Conservation (phyloP, 1,140 invertebrate genomes). For the Trachymyrmex cornetzi region DNA sequence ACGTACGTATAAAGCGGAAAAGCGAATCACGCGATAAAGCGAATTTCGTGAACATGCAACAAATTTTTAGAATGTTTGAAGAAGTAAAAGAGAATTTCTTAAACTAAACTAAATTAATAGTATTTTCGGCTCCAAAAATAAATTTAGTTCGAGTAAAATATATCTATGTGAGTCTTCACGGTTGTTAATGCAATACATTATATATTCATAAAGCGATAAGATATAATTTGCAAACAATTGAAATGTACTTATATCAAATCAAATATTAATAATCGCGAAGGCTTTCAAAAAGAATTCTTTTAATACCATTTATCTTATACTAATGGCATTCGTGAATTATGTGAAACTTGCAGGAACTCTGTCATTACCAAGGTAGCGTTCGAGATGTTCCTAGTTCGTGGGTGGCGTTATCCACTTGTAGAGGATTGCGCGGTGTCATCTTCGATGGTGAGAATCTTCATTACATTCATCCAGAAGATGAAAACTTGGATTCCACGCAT, state of each 20-base stretch:
- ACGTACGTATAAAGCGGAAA: neutral
- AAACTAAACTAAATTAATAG: too few species aligned
- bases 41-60: neutral
- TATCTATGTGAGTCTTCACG: too few species aligned
- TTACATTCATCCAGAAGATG: constrained; percentile 89
- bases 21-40: neutral
- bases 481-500: constrained; percentile 87
- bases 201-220: too few species aligned
- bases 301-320: neutral
- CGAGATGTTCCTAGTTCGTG: constrained; percentile 90
- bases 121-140: too few species aligned
- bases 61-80: neutral
- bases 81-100: neutral
- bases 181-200: too few species aligned
- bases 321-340: constrained; percentile 5
- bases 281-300: neutral
- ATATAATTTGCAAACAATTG: too few species aligned
- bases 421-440: constrained; percentile 93
- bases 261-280: too few species aligned
- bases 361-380: constrained; percentile 95
- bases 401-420: constrained; percentile 95
- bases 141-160: too few species aligned
- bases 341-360: constrained; percentile 90
- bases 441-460: constrained; percentile 92
- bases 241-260: too few species aligned